phyloP scores from a whole-genome alignment of 2,888 invertebrate genomes.

The Conistra vaccinii region DNA sequence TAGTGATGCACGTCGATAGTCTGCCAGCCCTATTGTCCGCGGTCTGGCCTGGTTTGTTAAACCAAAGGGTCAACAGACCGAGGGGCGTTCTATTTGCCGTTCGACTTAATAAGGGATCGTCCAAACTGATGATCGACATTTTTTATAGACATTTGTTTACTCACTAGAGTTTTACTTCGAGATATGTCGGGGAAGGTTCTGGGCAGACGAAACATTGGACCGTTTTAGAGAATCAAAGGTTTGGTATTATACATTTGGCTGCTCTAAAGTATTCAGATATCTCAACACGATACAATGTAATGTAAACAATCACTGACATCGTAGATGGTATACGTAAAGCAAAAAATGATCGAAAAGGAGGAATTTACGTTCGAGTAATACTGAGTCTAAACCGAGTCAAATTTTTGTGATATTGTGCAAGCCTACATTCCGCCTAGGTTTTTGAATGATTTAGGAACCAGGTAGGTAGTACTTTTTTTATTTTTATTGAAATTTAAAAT shows the following conservation, averaged over 20 bases:
- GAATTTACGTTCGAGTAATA: too few species aligned
- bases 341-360: too few species aligned
- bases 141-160: conserved; percentile 42
- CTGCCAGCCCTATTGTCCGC: conserved; percentile 44
- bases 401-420: too few species aligned
- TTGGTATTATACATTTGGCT: background rate
- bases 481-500: too few species aligned
- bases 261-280: background rate
- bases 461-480: too few species aligned
- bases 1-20: background rate
- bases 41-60: conserved; percentile 66
- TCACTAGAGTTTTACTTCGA: background rate
- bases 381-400: too few species aligned
- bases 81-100: conserved; percentile 68
- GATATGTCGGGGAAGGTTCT: background rate
- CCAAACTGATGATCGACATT: conserved; percentile 48
- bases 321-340: too few species aligned
- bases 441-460: too few species aligned
- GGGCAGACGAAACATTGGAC: too few species aligned
- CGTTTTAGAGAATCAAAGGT: background rate
- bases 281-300: background rate
- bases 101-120: conserved; percentile 68
- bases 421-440: too few species aligned
- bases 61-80: conserved; percentile 68
- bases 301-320: background rate